These are phyloP conservation scores for Dynastes hyllus DNA, from an alignment of 2,888 invertebrate genomes.

Conservation along the genomic window DNA sequence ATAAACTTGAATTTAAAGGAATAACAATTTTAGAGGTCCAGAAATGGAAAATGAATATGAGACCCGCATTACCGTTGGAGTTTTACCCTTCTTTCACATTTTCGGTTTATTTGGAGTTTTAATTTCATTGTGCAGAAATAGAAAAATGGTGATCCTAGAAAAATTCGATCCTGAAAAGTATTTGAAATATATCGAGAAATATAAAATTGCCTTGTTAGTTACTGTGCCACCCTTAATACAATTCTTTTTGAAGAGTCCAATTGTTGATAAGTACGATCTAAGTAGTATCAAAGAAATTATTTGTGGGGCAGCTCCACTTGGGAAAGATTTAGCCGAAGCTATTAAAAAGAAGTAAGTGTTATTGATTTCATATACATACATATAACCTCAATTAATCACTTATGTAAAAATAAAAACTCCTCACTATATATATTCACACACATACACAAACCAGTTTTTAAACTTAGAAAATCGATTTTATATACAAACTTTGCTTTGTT, in stretches of 20 bases:
- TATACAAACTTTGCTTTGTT: background rate
- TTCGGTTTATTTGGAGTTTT: conserved; percentile 37
- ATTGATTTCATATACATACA: background rate
- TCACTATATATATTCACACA: too few relatives aligned
- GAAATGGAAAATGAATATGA: conserved; percentile 1
- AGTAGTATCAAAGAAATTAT: conserved; percentile 79
- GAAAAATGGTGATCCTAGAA: conserved; percentile 30
- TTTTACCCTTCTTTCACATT: conserved; percentile 47
- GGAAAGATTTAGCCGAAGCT: conserved; percentile 66
- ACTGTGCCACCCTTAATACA: conserved; percentile 88
- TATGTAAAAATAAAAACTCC: too few relatives aligned
- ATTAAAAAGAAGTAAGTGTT: conserved; percentile 42
- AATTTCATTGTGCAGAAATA: conserved; percentile 6
- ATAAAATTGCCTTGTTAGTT: conserved; percentile 68
- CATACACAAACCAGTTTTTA: too few relatives aligned
- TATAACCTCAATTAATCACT: too few relatives aligned
- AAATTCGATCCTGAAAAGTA: conserved; percentile 43
- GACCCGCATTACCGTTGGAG: background rate
- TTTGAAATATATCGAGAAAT: conserved; percentile 36
- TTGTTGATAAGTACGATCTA: conserved; percentile 83
- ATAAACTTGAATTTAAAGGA: background rate
- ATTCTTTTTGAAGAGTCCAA: conserved; percentile 85
- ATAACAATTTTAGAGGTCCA: conserved; percentile 16
- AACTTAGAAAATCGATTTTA: too few relatives aligned
- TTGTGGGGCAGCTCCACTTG: conserved; percentile 87